Evolutionary conservation across 2,888 invertebrate species (phyloP).

Genomic region (Koerneria pararmatus): DNA sequence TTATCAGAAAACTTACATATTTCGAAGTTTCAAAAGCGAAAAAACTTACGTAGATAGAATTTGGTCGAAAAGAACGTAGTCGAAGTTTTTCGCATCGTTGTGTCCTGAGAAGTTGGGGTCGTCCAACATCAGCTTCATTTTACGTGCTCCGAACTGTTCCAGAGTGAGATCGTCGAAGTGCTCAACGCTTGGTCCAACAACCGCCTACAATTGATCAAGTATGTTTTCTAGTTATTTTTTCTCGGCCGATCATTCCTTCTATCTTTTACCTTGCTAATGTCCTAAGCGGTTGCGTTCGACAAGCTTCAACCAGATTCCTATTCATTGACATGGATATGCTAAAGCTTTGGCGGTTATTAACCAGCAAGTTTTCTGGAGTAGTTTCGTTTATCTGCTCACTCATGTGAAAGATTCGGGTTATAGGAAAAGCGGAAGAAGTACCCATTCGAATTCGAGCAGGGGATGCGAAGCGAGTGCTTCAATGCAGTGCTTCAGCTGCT

Average conservation of each 20-base stretch:
- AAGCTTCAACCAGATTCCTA: too few species aligned
- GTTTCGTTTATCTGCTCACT: too few species aligned
- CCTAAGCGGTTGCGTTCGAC: too few species aligned
- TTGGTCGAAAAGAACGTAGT: conserved; percentile 54
- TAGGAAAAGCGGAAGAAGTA: not conserved
- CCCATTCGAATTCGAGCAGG: conserved; percentile 45
- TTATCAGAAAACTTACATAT: too few species aligned
- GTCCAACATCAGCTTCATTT: conserved; percentile 41
- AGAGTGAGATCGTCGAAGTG: conserved; percentile 55
- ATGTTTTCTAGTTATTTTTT: too few species aligned
- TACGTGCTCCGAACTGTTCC: conserved; percentile 49
- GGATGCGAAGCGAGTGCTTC: conserved; percentile 54
- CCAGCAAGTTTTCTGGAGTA: too few species aligned
- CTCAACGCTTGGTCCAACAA: conserved; percentile 43
- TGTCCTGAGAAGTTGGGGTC: conserved; percentile 37
- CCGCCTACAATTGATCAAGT: too few species aligned
- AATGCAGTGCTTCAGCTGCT: conserved; percentile 46
- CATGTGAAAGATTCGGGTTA: too few species aligned
- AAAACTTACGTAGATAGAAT: conserved; percentile 40
- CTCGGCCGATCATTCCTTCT: too few species aligned
- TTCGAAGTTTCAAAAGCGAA: not conserved
- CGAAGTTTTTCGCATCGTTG: conserved; percentile 51
- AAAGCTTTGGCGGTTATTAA: too few species aligned
- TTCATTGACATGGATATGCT: too few species aligned
- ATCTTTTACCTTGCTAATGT: too few species aligned